These are phyloP conservation scores for Itoplectis maculator DNA, from an alignment of 2,888 invertebrate genomes.

Conservation along the genomic window DNA sequence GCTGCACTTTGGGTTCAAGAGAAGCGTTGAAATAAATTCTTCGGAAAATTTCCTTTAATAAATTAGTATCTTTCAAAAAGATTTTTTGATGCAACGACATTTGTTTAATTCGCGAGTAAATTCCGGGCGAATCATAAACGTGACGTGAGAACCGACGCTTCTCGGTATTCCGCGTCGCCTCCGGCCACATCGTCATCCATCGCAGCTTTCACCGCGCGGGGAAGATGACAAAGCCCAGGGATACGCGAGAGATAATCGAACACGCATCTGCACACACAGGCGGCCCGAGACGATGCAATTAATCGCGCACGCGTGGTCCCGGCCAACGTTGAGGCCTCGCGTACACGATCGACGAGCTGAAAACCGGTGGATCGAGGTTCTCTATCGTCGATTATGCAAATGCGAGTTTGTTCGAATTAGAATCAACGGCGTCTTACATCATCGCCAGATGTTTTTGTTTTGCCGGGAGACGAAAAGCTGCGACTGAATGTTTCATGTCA, in stretches of 20 bases:
- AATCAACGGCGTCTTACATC: background rate
- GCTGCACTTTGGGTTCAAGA: background rate
- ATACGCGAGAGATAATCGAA: constrained; percentile 22
- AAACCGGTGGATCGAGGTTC: constrained; percentile 27
- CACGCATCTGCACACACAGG: background rate
- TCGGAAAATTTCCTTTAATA: background rate
- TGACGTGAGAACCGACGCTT: background rate
- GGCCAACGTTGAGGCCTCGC: background rate
- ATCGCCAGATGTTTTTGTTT: background rate
- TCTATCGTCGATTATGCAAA: constrained; percentile 40
- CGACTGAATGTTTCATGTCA: background rate
- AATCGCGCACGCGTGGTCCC: background rate
- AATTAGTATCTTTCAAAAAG: background rate
- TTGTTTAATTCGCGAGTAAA: background rate
- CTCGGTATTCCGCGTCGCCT: constrained; percentile 24
- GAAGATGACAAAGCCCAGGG: constrained; percentile 26
- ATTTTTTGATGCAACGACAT: background rate
- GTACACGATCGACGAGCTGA: background rate
- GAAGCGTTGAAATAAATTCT: background rate
- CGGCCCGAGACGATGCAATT: background rate
- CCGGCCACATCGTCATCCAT: constrained; percentile 20
- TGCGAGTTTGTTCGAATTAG: constrained; percentile 36
- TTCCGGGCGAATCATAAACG: constrained; percentile 4
- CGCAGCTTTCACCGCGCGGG: constrained; percentile 32
- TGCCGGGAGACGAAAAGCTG: background rate